Base-by-base conservation (phyloP, 2,113 vertebrate genomes). In the Saguinus imperator region DNA sequence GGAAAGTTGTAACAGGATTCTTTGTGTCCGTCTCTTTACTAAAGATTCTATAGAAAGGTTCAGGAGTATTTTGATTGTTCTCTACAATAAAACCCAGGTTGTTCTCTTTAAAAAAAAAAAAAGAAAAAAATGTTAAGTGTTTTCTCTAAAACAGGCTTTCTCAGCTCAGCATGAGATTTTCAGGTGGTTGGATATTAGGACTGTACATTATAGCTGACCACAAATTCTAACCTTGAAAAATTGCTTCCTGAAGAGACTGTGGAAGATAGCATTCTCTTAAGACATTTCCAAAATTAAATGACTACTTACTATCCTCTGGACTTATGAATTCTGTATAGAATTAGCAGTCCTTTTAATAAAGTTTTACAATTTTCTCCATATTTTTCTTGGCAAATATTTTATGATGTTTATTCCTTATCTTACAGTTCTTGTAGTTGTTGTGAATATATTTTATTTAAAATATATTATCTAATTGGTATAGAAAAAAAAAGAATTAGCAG, bases 241-340 rank as follows among this genome's bases (percentile, higher is more conserved):
- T 37, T 87, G 48, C n/a, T 68, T 81, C 72, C 91, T 64, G 48
- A 84, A 57, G 32, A 88, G 37, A 95, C 16, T 17, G 13, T 18
- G 66, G 29, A 82, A 90, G 21, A 52, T 0, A 58, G 48, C n/a
- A 76, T 27, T 87, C 18, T 87, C 66, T 52, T 55, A 58, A 18
- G 25, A 32, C 27, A 43, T 79, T 93, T 48, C 68, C 37, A 68
- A 43, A 94, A 61, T 32, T 72, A 35, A 81, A 32, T 68, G 66
- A 91, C 55, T 20, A 16, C 23, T 55, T 70, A 91, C 18, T 76
- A 61, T 81, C 13, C 4, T 2, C 16, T 57, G 40, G 40, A 29
- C 5, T 96, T 88, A 88, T n/a, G 93, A 76, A 70, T 81, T 86
- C 72, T 55, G 37, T 80, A 68, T 94, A 86, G 16, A 96, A 95